Conservation (phyloP, 2,888 invertebrate species). For the Neocrepidodera transversa region DNA sequence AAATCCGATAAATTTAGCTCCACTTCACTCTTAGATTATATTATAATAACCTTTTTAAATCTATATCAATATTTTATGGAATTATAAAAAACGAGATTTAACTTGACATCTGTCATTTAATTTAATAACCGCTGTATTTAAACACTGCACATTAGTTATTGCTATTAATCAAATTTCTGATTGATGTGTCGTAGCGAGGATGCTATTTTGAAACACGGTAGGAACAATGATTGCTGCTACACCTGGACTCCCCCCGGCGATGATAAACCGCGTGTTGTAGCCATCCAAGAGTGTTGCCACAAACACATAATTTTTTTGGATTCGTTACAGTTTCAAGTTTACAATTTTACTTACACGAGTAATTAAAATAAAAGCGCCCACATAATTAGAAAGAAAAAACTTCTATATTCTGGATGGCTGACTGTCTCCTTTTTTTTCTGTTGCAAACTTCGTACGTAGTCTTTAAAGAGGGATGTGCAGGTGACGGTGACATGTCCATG, state of each 20-base stretch:
- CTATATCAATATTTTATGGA: too few species aligned
- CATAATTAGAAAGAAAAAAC: too few species aligned
- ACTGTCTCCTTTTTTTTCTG: constrained; percentile 15
- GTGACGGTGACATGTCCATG: constrained; percentile 47
- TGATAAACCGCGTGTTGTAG: constrained; percentile 46
- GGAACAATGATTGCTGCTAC: constrained; percentile 54
- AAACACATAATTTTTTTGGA: constrained; percentile 16
- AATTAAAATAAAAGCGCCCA: too few species aligned
- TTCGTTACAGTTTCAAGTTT: too few species aligned
- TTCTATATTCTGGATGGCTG: too few species aligned
- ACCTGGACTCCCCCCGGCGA: constrained; percentile 57
- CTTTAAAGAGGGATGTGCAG: constrained; percentile 44
- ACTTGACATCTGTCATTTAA: too few species aligned
- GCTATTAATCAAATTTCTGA: constrained; percentile 36
- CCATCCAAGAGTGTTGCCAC: constrained; percentile 48
- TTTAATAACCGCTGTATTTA: too few species aligned
- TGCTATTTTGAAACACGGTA: constrained; percentile 55
- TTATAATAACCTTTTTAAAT: too few species aligned
- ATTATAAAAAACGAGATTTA: too few species aligned
- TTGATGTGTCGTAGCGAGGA: constrained; percentile 40
- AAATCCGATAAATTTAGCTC: too few species aligned
- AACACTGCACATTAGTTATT: constrained; percentile 13
- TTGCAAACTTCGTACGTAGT: constrained; percentile 34
- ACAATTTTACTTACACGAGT: too few species aligned
- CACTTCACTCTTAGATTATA: too few species aligned